Base-by-base conservation (phyloP, 2,888 invertebrate species). In the Lagria hirta region DNA sequence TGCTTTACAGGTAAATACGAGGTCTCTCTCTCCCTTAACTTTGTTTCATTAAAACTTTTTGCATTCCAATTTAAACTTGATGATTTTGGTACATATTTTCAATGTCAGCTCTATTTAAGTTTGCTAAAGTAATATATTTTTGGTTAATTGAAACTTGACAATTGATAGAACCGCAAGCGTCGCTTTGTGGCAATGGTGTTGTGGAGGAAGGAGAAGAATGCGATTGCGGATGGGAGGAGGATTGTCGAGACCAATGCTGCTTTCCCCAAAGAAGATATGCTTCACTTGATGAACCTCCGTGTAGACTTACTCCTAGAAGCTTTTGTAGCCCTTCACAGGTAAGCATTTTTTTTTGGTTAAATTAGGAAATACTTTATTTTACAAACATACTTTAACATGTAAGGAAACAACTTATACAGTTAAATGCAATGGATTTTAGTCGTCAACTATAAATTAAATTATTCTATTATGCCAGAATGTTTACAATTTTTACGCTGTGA, bases 211-310 rank as follows among this genome's bases (percentile, higher is more conserved):
- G 90, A 10, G 99, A 99, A 74, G 88, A 98, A 71, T 99, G 99
- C 71, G 99, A 99, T 74, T 99, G 98, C 71, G 99, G 99, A 41
- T 96, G 93, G 93, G 92, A 92, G 61, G 91, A 94, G 62, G 96
- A 97, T 68, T 98, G 98, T 71, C 83, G 86, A 41, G 95, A 94
- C 70, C 80, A 82, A 28, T 98, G 98, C 70, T 99, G 98, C 70
- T 88, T 86, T 59, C 94, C 95, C 18, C 92, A 93, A 76, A 81
- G 88, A 27, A 81, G 86, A 21, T 83, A 88, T 57, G 85, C 89
- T 3, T 83, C 86, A 32, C 64, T 77, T 5, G 82, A 82, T 49
- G 89, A 92, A 71, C 84, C 84, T 34, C 93, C 93, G 0, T 96
- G 96, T 72, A 86, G 84, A 32, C 80, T 94, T 48, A 88, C 89